phyloP scores from a whole-genome alignment of 1,140 invertebrate genomes.

The Drosophila cardini region DNA sequence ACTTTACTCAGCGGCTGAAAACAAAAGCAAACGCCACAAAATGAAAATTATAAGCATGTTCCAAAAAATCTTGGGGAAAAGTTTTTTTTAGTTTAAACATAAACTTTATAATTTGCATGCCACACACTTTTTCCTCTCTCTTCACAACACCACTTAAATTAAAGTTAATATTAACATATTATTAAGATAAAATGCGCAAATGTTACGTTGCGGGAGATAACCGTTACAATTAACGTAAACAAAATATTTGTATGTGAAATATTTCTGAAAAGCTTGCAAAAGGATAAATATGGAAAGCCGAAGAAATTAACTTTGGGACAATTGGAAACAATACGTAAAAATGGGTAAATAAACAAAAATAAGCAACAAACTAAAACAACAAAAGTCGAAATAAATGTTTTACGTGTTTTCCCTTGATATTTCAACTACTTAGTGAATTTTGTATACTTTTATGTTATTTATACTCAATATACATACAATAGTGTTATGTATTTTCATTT shows the following conservation, averaged over 20 bases:
- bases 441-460: conserved; percentile 35
- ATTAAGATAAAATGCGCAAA: conserved; percentile 17
- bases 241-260: conserved; percentile 75
- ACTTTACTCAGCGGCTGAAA: conserved; percentile 32
- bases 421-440: conserved; percentile 60
- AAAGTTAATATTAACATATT: conserved; percentile 17
- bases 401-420: conserved; percentile 59
- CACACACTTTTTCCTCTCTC: conserved; percentile 6
- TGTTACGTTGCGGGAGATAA: conserved; percentile 12
- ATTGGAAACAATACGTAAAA: conserved; percentile 93
- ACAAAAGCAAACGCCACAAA: conserved; percentile 32
- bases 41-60: conserved; percentile 38
- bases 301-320: conserved; percentile 94
- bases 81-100: conserved; percentile 4
- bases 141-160: conserved; percentile 18
- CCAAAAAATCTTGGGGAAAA: conserved; percentile 10
- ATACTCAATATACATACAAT: conserved; percentile 47
- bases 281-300: conserved; percentile 94
- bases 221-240: conserved; percentile 57
- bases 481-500: conserved; percentile 37
- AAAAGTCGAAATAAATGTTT: conserved; percentile 51
- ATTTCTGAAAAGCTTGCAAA: conserved; percentile 93
- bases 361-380: conserved; percentile 46
- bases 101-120: conserved; percentile 33
- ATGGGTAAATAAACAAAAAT: conserved; percentile 89